Evolutionary conservation across 2,888 invertebrate species (phyloP), one percentile per base, ranked within the genome.

Genomic region (Morpho helenor): DNA sequence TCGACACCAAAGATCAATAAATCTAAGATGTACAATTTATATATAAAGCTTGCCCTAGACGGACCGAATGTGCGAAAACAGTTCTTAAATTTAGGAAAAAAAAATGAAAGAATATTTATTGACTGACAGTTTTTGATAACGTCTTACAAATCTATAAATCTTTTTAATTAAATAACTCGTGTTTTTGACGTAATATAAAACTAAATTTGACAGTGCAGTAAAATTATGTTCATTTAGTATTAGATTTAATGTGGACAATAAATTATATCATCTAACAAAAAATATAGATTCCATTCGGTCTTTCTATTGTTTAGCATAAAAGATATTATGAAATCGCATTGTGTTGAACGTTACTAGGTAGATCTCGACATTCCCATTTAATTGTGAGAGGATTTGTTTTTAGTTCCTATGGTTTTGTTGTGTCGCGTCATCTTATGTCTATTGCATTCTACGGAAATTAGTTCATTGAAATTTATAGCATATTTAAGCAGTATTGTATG

Each of bases 331-430:
- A 48, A 48, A 49, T 49, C 10, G 16, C 39, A 56, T 31, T 63
- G 76, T 77, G 79, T 80, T 80, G 80, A 76, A 80, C 77, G 74
- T 39, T 48, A 48, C 54, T 56, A 57, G 49, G 61, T 54, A 54
- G 69, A 85, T 87, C 82, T 88, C 86, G 79, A 86, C 87, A 86
- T 88, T 88, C 85, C 88, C 75, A 72, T 73, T 80, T 72, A 79
- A 72, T 74, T 75, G 74, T 79, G 75, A 73, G 69, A 72, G 72
- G 72, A 71, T 77, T 77, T 79, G 76, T 63, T 69, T 70, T 74
- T 74, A 75, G 72, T 77, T 75, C 75, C 77, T 77, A 73, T 70
- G 69, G 63, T 61, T 67, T 56, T 64, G 66, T 74, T 68, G 67
- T 69, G 67, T 57, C 69, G 70, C 72, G 69, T 72, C 67, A 68